Evolutionary conservation across 2,888 invertebrate genomes (phyloP), one percentile per base, ranked within the genome.

Genomic region (Eupithecia tripunctaria): DNA sequence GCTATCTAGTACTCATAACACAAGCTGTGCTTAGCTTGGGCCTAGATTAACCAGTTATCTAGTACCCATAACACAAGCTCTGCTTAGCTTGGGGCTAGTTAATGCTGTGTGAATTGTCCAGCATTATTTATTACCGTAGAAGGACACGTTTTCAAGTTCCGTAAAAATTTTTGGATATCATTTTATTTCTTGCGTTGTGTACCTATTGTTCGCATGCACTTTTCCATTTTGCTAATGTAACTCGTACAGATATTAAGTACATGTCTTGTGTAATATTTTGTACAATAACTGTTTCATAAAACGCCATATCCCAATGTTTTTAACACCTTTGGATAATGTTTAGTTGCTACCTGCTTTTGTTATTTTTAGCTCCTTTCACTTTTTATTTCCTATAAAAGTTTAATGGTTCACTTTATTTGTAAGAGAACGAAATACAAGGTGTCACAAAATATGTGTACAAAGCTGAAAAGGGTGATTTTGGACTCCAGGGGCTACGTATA

Each of bases 331-430:
- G 25, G 12, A 4, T 56, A 25, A 56, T 56, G 56, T 25, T 12
- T 4, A 25, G 51, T 56, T 56, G 3, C 0, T 56, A 51, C 51
- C 25, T 25, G 3, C 21, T 56, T 56, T 25, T n/a, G 56, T 56
- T 56, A 56, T 56, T 56, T 56, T 56, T 56, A 14, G 25, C 56
- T 56, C 56, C 56, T 56, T 25, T 56, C 25, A 25, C 56, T 56
- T 56, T 25, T 56, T 56, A 51, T 51, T 51, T 21, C 21, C 21
- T 51, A 21, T 51, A 51, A 21, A 51, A 51, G 2, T 51, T 10
- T n/a, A 21, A 8, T 51, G 21, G 51, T 51, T 47, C 3, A 21
- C 51, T 51, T 51, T 21, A 51, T 21, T 51, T 51, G 21, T 51
- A 51, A 47, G 7, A 18, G 47, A 51, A 21, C 21, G 12, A n/a